Evolutionary conservation across 2,797 vertebrate genomes (phyloP).

Genomic region (Potorous gilbertii): DNA sequence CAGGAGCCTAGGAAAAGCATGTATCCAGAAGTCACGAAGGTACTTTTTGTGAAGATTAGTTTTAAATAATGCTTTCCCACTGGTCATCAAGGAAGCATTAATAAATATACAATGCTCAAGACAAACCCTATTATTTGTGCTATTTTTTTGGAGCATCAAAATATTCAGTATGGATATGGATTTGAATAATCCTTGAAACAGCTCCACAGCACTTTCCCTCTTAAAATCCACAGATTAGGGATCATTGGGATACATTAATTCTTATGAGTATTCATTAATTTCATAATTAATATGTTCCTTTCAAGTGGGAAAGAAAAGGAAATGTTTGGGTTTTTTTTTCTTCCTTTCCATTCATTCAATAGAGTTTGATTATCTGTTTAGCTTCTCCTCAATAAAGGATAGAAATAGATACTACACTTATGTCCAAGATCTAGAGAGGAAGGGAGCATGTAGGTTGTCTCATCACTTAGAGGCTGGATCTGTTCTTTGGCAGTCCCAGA

Average conservation of each 20-base stretch:
- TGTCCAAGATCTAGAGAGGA: neutral
- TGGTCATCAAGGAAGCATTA: neutral
- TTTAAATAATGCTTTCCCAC: neutral
- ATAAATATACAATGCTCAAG: neutral
- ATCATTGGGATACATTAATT: neutral
- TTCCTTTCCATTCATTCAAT: neutral
- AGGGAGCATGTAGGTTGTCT: neutral
- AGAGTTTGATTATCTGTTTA: neutral
- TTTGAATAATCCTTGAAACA: neutral
- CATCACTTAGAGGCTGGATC: neutral
- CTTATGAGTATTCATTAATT: neutral
- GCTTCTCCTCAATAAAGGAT: neutral
- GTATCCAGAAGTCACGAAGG: neutral
- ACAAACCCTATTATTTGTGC: neutral
- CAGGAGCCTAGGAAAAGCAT: neutral
- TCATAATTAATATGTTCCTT: neutral
- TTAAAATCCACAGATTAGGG: neutral
- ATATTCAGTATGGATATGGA: neutral
- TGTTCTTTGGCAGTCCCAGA: neutral
- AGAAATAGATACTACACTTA: neutral
- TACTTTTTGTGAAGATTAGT: neutral
- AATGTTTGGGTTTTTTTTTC: neutral
- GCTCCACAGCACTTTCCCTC: neutral
- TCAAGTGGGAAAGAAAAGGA: neutral
- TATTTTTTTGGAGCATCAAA: neutral